These are phyloP conservation scores for Fratercula arctica DNA, from an alignment of 2,797 vertebrate species.

Conservation along the genomic window DNA sequence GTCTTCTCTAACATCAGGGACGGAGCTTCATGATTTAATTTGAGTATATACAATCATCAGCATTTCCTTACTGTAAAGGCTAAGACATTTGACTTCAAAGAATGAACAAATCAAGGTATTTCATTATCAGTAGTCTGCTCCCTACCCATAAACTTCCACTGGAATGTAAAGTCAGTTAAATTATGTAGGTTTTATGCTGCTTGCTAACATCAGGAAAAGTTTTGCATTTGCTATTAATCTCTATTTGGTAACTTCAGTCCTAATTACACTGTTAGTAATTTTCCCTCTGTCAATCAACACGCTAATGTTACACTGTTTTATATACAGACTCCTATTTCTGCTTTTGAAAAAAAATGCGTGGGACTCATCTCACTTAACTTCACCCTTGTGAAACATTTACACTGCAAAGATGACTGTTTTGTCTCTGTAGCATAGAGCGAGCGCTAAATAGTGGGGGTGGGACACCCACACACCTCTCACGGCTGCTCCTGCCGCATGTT, in stretches of 20 bases:
- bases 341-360: neutral
- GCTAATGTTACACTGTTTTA: rapidly evolving
- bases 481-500: neutral
- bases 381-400: neutral
- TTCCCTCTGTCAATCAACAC: neutral
- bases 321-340: neutral
- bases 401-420: neutral
- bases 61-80: neutral
- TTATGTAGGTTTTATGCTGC: neutral
- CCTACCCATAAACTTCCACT: neutral
- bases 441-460: rapidly evolving
- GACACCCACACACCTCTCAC: neutral
- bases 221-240: neutral
- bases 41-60: neutral
- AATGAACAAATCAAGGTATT: neutral
- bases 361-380: neutral
- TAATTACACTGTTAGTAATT: neutral
- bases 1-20: neutral
- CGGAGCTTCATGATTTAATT: neutral
- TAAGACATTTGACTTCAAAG: neutral
- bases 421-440: neutral
- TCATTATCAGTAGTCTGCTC: neutral
- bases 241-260: neutral
- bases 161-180: neutral
- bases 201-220: neutral